These are phyloP conservation scores for Lottia gigantea DNA, from an alignment of 2,888 invertebrate genomes.

Conservation along the genomic window DNA sequence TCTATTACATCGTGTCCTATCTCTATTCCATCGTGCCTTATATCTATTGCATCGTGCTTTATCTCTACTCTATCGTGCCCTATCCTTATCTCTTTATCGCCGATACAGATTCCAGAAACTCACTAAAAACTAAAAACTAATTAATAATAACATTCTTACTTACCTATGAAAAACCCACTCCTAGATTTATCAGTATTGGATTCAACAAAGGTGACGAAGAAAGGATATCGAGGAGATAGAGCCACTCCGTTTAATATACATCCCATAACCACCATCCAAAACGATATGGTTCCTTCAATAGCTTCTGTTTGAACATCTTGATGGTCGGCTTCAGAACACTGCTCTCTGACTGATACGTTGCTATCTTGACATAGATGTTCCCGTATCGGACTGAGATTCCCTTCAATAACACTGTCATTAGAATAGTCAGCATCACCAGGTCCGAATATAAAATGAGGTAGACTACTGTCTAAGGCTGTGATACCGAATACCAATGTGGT, in stretches of 20 bases:
- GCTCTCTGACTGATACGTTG: neutral
- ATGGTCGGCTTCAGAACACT: neutral
- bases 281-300: conserved; percentile 5
- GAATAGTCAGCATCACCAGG: neutral
- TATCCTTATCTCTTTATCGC: no score
- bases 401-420: neutral
- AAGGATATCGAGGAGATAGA: conserved; percentile 31
- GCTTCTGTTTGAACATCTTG: neutral
- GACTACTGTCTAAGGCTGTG: conserved; percentile 37
- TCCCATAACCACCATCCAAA: conserved; percentile 31
- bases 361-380: neutral
- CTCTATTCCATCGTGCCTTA: no score
- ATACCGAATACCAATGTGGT: conserved; percentile 35
- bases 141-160: neutral
- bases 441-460: conserved; percentile 36
- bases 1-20: no score
- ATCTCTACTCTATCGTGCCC: no score
- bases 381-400: neutral
- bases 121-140: no score
- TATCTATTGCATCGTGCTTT: no score
- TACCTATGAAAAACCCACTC: conserved; percentile 38
- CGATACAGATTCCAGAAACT: no score
- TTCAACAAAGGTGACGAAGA: conserved; percentile 34
- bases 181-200: conserved; percentile 35
- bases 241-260: conserved; percentile 37